Base-by-base conservation (phyloP, 2,888 invertebrate species). In the Megastigmus dorsalis region DNA sequence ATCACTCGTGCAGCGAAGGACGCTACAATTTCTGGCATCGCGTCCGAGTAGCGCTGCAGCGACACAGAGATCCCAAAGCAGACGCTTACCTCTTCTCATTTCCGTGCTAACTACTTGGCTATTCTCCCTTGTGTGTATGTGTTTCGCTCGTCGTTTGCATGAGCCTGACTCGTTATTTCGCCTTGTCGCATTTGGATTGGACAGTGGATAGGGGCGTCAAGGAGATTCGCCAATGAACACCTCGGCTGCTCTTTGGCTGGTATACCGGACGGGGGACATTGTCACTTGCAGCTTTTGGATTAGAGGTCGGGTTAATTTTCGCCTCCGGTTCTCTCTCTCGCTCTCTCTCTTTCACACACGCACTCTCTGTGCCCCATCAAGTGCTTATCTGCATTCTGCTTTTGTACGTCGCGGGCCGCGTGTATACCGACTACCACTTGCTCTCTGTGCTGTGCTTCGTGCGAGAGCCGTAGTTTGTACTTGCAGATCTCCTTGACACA, bases 81-180 rank as follows among this genome's bases (percentile, higher is more conserved):
- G n/a, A n/a, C n/a, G n/a, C n/a, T n/a, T n/a, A n/a, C n/a, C n/a
- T n/a, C n/a, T n/a, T n/a, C n/a, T n/a, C n/a, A n/a, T n/a, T n/a
- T n/a, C n/a, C n/a, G n/a, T n/a, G n/a, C n/a, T n/a, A n/a, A n/a
- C n/a, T n/a, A n/a, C n/a, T n/a, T n/a, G n/a, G n/a, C n/a, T n/a
- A n/a, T n/a, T n/a, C n/a, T n/a, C n/a, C n/a, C n/a, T n/a, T n/a
- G n/a, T n/a, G n/a, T n/a, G n/a, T n/a, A n/a, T n/a, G n/a, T n/a
- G n/a, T n/a, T n/a, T n/a, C n/a, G n/a, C n/a, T 50, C 43, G 72
- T 72, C 72, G 52, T 59, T 59, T 41, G 72, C 66, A 72, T 36
- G 52, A 33, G 15, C n/a, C n/a, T n/a, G n/a, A 66, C 72, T 59
- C 33, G 72, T 72, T 72, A 72, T 66, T 52, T 66, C 72, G 59